Percentiles rank a stretch among this genome's conserved stretches.
phyloP scores from a whole-genome alignment of 2,888 invertebrate species.

The Poecilobothrus nobilitatus region DNA sequence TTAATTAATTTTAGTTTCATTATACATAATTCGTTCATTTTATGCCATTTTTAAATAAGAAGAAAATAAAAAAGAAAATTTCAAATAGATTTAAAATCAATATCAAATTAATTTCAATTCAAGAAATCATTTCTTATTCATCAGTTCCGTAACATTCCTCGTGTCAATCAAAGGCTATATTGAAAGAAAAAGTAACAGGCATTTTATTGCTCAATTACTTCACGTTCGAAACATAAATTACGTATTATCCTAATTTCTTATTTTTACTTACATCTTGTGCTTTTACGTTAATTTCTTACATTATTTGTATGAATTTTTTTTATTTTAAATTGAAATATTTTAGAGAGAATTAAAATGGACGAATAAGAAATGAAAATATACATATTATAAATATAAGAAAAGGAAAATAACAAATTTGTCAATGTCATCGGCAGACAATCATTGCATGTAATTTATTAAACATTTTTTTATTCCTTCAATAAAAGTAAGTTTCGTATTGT shows the following conservation, averaged over 20 bases:
- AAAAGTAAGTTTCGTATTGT: too few species aligned
- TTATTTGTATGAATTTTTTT: neutral
- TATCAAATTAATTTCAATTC: neutral
- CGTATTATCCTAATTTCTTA: neutral
- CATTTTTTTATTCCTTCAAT: too few species aligned
- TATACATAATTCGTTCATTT: too few species aligned
- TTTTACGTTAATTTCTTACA: neutral
- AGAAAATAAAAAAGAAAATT: neutral
- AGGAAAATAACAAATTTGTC: conserved; percentile 14
- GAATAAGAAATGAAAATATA: neutral
- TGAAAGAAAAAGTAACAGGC: neutral
- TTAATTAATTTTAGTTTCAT: too few species aligned
- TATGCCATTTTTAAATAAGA: neutral
- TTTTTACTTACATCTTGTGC: neutral
- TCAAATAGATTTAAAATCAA: neutral
- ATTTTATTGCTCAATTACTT: neutral
- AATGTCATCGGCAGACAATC: conserved; percentile 14
- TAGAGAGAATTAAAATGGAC: neutral
- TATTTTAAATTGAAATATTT: neutral
- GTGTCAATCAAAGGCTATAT: neutral
- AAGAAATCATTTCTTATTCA: neutral
- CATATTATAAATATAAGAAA: neutral
- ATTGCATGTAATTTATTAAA: too few species aligned
- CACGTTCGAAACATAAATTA: neutral
- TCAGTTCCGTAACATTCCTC: neutral